Evolutionary conservation across 2,888 invertebrate genomes (phyloP), one percentile per base, ranked within the genome.

Genomic region (Thymelicus lineola): DNA sequence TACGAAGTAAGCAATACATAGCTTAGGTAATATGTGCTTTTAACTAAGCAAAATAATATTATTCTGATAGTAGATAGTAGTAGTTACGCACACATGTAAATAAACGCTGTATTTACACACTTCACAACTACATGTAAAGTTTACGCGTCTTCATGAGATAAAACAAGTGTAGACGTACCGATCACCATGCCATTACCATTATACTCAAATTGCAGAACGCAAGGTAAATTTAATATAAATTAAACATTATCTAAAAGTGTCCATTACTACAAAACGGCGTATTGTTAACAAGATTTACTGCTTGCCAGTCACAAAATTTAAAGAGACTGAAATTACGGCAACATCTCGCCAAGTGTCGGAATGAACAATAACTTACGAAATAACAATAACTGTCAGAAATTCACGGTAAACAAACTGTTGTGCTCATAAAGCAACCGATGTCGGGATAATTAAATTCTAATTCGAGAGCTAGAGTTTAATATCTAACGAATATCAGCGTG

Each of bases 361-460:
- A 48, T 62, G 61, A 48, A 62, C 35, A 62, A 62, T 62, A 67
- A 60, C 12, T 67, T 60, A 53, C 42, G 53, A 42, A 67, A 45
- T 53, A 42, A 60, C 60, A 67, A 67, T 45, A 61, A 53, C 20
- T 38, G 35, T 20, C 45, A 38, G 48, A 48, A 66, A 58, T 59
- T 66, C 36, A 55, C 59, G 17, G 60, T 17, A 61, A 67, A 60
- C 60, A 67, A 61, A 63, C 15, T 58, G 46, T 58, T 58, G 45
- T 55, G 46, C 14, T 46, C 57, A 57, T 48, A 58, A 46, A 57
- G 35, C 60, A 61, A 64, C 66, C 66, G 59, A 66, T 64, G 61
- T 50, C 46, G 64, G 65, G 50, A 70, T 70, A 70, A 73, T 72
- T 66, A 72, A 71, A 70, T 65, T 69, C 63, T 62, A 72, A 61